Evolutionary conservation across 2,888 invertebrate species (phyloP).

Genomic region (Deroplatys truncata): DNA sequence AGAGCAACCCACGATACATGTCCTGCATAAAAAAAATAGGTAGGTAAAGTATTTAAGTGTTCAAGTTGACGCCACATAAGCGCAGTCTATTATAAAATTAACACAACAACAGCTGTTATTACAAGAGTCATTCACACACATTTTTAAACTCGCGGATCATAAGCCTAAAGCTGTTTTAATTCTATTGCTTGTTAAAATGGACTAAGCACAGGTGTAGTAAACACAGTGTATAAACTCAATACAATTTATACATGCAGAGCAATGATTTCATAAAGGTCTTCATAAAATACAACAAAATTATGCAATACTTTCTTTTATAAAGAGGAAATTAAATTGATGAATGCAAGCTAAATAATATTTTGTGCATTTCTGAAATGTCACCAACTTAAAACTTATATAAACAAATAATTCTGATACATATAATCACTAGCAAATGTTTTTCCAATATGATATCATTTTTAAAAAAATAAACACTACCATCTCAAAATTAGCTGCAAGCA

Average conservation of each 20-base stretch:
- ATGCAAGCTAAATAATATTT: neutral
- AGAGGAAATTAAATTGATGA: neutral
- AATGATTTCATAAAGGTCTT: slow-evolving; percentile 14
- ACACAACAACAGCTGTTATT: neutral
- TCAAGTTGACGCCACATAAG: no score
- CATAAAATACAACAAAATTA: neutral
- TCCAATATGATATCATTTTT: slow-evolving; percentile 10
- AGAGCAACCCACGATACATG: no score
- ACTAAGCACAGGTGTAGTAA: neutral
- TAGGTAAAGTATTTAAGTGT: no score
- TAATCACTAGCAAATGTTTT: slow-evolving; percentile 4
- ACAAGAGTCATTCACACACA: neutral
- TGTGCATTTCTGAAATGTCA: neutral
- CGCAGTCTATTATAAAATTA: no score
- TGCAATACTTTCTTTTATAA: neutral
- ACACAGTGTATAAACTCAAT: neutral
- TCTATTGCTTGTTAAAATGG: neutral
- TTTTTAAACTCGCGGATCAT: no score
- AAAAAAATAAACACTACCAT: slow-evolving; percentile 30
- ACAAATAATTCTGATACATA: neutral
- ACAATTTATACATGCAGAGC: neutral
- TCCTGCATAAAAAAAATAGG: no score
- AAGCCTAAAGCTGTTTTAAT: neutral
- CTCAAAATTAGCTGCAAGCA: slow-evolving; percentile 27
- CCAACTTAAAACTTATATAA: neutral